Conservation (phyloP, 2,888 invertebrate species). For the Lottia gigantea region DNA sequence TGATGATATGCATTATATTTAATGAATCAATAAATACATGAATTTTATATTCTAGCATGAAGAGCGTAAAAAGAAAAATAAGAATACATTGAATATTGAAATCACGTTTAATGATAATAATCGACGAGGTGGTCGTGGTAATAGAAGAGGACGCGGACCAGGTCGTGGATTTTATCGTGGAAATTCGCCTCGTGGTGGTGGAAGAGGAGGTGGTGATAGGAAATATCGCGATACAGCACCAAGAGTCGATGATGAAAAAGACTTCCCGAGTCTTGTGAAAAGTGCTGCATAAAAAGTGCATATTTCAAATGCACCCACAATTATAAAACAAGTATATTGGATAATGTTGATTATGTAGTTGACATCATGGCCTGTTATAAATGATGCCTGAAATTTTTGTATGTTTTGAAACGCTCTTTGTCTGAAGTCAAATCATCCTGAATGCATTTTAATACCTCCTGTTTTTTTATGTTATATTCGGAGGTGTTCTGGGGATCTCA, state of each 20-base stretch:
- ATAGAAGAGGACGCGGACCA: conserved; percentile 55
- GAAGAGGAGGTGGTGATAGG: conserved; percentile 53
- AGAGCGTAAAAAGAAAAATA: conserved; percentile 50
- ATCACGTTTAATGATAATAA: conserved; percentile 67
- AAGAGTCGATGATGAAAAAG: conserved; percentile 94
- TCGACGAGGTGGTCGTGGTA: conserved; percentile 48
- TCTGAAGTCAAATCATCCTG: not conserved
- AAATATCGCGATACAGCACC: conserved; percentile 71
- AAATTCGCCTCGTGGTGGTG: conserved; percentile 38
- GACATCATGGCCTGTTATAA: conserved; percentile 2
- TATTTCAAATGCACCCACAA: not conserved
- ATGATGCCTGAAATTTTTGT: conserved; percentile 10
- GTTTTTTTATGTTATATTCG: not conserved
- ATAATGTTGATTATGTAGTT: conserved; percentile 9
- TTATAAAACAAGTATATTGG: conserved; percentile 1
- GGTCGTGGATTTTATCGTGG: conserved; percentile 56
- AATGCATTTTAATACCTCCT: not conserved
- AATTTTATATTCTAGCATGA: conserved; percentile 45
- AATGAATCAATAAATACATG: not conserved
- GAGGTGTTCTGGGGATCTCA: conserved; percentile 8
- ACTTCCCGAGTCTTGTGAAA: conserved; percentile 89
- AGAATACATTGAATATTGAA: conserved; percentile 60
- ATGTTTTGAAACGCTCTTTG: not conserved
- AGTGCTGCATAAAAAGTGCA: conserved; percentile 43
- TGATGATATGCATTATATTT: no score